phyloP scores from a whole-genome alignment of 2,888 invertebrate species.

The Drosophila greeni region DNA sequence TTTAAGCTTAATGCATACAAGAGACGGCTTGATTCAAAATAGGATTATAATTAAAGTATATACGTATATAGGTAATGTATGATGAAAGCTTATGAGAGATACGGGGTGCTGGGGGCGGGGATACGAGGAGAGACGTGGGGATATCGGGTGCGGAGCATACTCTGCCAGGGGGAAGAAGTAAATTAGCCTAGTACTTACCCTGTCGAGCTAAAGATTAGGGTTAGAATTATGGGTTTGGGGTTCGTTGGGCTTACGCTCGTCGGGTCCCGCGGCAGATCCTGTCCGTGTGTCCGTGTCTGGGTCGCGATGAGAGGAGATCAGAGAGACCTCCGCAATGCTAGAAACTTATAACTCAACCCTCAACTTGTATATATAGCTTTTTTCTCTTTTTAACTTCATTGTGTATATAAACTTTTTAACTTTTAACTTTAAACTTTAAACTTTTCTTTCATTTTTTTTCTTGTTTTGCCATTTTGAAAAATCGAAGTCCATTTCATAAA shows the following conservation, averaged over 20 bases:
- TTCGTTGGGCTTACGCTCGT: conserved; percentile 59
- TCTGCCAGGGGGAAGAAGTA: conserved; percentile 42
- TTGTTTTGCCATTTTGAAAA: conserved; percentile 63
- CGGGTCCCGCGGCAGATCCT: conserved; percentile 46
- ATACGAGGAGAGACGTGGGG: not conserved
- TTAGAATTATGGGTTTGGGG: conserved; percentile 23
- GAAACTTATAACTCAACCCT: conserved; percentile 74
- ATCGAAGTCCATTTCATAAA: conserved; percentile 79
- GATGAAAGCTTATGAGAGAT: conserved; percentile 36
- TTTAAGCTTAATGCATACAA: conserved; percentile 75
- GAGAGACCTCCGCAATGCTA: conserved; percentile 56
- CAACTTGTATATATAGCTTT: conserved; percentile 73
- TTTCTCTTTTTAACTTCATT: conserved; percentile 46
- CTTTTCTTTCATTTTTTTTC: conserved; percentile 1
- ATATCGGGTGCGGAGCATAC: conserved; percentile 10
- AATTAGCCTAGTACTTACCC: conserved; percentile 72
- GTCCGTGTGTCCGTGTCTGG: conserved; percentile 37
- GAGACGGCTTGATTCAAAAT: conserved; percentile 71
- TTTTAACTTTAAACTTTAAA: conserved; percentile 43
- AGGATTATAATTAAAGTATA: conserved; percentile 53
- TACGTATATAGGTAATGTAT: conserved; percentile 31
- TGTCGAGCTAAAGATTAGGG: conserved; percentile 17
- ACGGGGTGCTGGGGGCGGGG: conserved; percentile 22
- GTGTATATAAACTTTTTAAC: conserved; percentile 45
- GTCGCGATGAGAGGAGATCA: conserved; percentile 25